Evolutionary conservation across 2,113 vertebrate genomes (phyloP).

Genomic region (Sinocyclocheilus anshuiensis): DNA sequence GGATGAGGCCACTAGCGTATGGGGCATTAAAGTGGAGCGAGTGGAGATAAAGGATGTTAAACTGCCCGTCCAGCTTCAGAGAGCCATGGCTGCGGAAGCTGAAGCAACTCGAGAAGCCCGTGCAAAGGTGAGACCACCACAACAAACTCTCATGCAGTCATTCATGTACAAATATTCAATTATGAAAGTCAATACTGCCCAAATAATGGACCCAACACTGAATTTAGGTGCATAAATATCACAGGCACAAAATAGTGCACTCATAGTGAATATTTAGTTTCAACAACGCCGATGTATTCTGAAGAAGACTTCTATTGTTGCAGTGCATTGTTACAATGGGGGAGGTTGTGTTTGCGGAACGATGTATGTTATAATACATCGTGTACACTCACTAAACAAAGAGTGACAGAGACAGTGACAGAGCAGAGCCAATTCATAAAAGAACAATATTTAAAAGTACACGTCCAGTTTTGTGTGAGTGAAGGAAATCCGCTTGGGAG

Average conservation of each 20-base stretch:
- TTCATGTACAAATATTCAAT: neutral
- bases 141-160: neutral
- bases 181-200: neutral
- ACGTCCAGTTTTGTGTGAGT: too few relatives aligned
- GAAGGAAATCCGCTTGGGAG: too few relatives aligned
- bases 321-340: neutral
- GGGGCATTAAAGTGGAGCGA: constrained; percentile 84
- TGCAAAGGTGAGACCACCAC: constrained; percentile 78
- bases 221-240: neutral
- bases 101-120: constrained; percentile 77
- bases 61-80: constrained; percentile 83
- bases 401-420: too few relatives aligned
- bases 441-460: too few relatives aligned
- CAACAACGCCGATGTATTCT: neutral
- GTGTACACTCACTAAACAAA: too few relatives aligned
- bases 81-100: constrained; percentile 86
- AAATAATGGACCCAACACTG: neutral
- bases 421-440: too few relatives aligned
- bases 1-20: constrained; percentile 76
- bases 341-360: too few relatives aligned
- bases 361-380: too few relatives aligned
- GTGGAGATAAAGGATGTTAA: constrained; percentile 88
- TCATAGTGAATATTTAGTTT: neutral
- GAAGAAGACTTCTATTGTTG: neutral
- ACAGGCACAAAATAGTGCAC: neutral